Evolutionary conservation across 2,888 invertebrate species (phyloP), one percentile per base, ranked within the genome.

Genomic region (Metacarcinus magister): DNA sequence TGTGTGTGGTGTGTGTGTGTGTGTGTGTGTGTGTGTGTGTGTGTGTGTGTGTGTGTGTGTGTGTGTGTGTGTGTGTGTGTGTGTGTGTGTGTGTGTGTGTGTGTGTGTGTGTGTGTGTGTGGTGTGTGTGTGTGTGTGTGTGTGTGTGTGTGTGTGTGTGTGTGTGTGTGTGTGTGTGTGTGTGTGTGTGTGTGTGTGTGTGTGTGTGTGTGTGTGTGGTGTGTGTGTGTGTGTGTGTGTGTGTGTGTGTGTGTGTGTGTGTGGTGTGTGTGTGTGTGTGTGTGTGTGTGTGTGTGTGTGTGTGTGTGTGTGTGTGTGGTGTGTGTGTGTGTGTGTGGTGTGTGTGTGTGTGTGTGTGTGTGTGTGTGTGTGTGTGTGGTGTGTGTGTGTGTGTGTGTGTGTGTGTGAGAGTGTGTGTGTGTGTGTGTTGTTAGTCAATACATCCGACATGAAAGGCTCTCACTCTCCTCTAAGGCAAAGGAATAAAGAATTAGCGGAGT

Each of bases 1-100:
- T 39, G 39, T 39, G 0, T 39, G 39, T 39, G 39, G 0, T 39
- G 2, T 39, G n/a, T 67, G 67, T 67, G n/a, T n/a, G n/a, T 44
- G 46, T 91, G 46, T 91, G 46, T 91, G 46, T 91, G 46, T 91
- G 46, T 91, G 46, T 91, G 46, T 91, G 46, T 91, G 23, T 91
- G 46, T 91, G 46, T 91, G 46, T 91, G 46, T 91, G 46, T 91
- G 46, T 91, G 46, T 91, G 46, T 91, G 46, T 91, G 46, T 91
- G 46, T 91, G 46, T 91, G 46, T 91, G 46, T 91, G 46, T 91
- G 46, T 91, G 46, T 91, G 46, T 32, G 46, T 91, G 46, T 91
- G 46, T 91, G 46, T 91, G 46, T 28, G 23, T 91, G 60, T 60
- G 60, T 60, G 60, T 60, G 19, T 60, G 60, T 60, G 60, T 60